Conservation (phyloP, 2,113 vertebrate species). For the Phrynosoma platyrhinos region DNA sequence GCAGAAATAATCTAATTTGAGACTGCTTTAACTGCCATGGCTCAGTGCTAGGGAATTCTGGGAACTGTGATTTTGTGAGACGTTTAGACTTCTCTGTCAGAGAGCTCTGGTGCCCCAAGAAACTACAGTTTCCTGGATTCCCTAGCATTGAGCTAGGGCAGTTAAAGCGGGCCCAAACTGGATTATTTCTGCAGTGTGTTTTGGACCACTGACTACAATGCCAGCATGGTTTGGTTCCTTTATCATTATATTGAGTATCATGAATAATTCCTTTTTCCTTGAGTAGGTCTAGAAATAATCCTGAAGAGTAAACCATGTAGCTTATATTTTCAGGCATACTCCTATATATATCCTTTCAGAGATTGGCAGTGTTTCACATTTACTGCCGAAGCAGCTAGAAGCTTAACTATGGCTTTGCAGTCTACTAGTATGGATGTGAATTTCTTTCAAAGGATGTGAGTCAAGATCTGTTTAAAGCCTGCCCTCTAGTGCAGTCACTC, state of each 20-base stretch:
- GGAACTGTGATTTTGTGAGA: too few relatives aligned
- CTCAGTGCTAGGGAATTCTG: too few relatives aligned
- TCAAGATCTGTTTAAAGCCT: constrained; percentile 65
- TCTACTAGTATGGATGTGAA: constrained; percentile 63
- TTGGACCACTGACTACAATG: too few relatives aligned
- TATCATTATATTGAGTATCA: constrained; percentile 5
- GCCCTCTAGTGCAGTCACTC: constrained; percentile 69
- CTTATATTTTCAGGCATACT: constrained; percentile 28
- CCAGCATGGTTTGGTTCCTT: not conserved
- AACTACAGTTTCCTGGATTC: too few relatives aligned
- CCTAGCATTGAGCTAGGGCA: too few relatives aligned
- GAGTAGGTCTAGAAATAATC: not conserved
- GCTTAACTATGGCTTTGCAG: constrained; percentile 44
- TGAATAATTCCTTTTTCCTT: not conserved
- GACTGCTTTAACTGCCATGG: not conserved
- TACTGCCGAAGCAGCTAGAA: constrained; percentile 41
- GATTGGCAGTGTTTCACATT: constrained; percentile 34
- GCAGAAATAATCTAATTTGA: not conserved
- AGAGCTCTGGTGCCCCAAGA: too few relatives aligned
- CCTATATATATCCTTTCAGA: constrained; percentile 16
- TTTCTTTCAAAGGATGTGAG: constrained; percentile 50
- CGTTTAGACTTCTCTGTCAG: too few relatives aligned
- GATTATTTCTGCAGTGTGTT: too few relatives aligned
- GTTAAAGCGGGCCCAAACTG: too few relatives aligned
- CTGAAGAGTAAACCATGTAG: not conserved